These are phyloP conservation scores for Taxidea taxus DNA, from an alignment of 2,113 vertebrate species.

Conservation along the genomic window DNA sequence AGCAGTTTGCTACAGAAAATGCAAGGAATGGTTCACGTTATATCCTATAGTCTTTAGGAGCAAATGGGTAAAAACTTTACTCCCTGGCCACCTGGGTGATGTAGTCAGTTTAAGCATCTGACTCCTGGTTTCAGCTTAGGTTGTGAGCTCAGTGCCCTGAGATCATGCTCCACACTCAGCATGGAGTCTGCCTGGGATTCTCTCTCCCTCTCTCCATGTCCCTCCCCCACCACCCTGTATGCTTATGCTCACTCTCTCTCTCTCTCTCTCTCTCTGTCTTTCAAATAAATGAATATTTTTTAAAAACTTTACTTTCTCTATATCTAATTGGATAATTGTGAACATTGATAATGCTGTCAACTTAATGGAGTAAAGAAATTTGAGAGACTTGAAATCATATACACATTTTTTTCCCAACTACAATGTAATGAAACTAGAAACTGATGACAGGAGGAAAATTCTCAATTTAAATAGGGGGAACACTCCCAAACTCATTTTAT, in stretches of 20 bases:
- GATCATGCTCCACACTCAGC: background rate
- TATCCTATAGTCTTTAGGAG: background rate
- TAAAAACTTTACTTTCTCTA: background rate
- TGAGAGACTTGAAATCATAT: background rate
- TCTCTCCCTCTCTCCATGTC: background rate
- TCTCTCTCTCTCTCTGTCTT: background rate
- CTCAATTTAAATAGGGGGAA: background rate
- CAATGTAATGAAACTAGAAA: background rate
- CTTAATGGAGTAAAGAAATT: background rate
- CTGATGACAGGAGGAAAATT: background rate
- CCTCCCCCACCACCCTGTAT: background rate
- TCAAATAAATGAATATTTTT: background rate
- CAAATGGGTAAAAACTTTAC: background rate
- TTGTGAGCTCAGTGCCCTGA: background rate
- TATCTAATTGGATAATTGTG: background rate
- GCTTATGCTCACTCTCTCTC: background rate
- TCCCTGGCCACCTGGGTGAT: background rate
- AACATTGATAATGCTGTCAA: background rate
- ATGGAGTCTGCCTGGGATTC: background rate
- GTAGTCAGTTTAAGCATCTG: background rate
- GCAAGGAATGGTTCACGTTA: background rate
- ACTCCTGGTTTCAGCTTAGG: background rate
- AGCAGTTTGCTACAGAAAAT: background rate
- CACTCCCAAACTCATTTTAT: background rate
- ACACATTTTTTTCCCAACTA: background rate